phyloP scores from a whole-genome alignment of 64 coral and sea anemone species.

The Actinia tenebrosa region DNA sequence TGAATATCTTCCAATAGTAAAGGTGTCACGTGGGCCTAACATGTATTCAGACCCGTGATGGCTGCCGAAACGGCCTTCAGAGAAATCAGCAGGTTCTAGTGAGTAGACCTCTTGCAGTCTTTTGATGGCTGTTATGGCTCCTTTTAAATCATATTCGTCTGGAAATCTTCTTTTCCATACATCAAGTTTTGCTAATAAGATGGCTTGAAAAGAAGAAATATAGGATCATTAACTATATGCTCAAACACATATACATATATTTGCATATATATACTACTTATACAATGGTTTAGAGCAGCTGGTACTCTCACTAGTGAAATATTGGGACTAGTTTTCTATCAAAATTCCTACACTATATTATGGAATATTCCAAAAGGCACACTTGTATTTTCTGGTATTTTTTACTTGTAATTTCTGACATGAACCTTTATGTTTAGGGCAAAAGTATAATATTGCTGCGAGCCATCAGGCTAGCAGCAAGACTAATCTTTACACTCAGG shows the following conservation, averaged over 20 bases:
- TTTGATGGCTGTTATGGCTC: constrained; percentile 64
- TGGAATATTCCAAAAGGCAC: too few relatives aligned
- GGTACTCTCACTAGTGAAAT: too few relatives aligned
- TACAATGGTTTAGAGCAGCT: too few relatives aligned
- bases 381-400: too few relatives aligned
- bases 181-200: constrained; percentile 51
- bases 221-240: neutral
- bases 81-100: constrained; percentile 55
- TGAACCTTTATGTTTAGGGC: too few relatives aligned
- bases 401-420: too few relatives aligned
- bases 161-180: constrained; percentile 39
- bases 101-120: constrained; percentile 70
- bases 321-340: too few relatives aligned
- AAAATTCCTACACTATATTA: too few relatives aligned
- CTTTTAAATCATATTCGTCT: constrained; percentile 42
- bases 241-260: neutral
- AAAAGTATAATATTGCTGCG: too few relatives aligned
- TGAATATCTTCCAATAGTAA: constrained; percentile 53
- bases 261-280: too few relatives aligned
- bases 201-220: constrained; percentile 6
- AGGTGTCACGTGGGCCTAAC: constrained; percentile 62
- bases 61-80: constrained; percentile 35
- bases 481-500: too few relatives aligned
- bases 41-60: neutral
- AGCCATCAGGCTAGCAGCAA: too few relatives aligned